A percentile compares a stretch with the other conserved stretches of the same genome.
phyloP scores from a whole-genome alignment of 2,888 invertebrate genomes.

The Mimumesa dahlbomi region DNA sequence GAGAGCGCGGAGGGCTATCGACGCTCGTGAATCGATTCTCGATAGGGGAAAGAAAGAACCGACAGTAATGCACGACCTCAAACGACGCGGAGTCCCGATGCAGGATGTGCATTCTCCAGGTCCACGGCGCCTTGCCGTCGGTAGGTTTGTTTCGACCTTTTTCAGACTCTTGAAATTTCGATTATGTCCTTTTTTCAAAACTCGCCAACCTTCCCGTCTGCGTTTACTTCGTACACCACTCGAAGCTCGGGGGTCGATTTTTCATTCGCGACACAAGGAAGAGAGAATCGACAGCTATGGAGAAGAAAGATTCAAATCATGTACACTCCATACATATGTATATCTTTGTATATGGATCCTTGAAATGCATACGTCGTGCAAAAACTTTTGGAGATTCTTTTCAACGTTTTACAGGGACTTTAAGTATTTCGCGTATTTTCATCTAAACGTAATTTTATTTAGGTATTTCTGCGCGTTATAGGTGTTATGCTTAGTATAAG shows the following conservation, averaged over 20 bases:
- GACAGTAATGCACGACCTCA: conserved; percentile 21
- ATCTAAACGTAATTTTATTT: too few species aligned
- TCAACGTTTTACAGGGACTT: too few species aligned
- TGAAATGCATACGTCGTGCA: too few species aligned
- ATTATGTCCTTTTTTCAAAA: conserved; percentile 6
- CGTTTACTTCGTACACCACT: neutral
- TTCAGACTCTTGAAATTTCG: neutral
- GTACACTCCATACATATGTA: too few species aligned
- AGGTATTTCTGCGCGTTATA: too few species aligned
- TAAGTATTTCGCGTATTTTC: too few species aligned
- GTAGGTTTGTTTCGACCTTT: neutral
- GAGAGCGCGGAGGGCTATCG: conserved; percentile 19
- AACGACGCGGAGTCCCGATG: neutral
- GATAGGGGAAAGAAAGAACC: conserved; percentile 18
- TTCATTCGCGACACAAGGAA: conserved; percentile 2
- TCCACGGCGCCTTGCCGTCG: neutral
- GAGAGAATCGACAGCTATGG: neutral
- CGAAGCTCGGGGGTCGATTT: neutral
- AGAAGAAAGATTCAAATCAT: neutral
- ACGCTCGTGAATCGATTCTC: conserved; percentile 41
- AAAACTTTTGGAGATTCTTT: too few species aligned
- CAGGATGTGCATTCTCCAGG: conserved; percentile 23
- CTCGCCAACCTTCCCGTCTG: neutral
- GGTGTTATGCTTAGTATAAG: too few species aligned
- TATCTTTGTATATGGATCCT: too few species aligned